These are phyloP conservation scores for Drosophila mercatorum DNA, from an alignment of 2,888 invertebrate genomes.

Conservation along the genomic window DNA sequence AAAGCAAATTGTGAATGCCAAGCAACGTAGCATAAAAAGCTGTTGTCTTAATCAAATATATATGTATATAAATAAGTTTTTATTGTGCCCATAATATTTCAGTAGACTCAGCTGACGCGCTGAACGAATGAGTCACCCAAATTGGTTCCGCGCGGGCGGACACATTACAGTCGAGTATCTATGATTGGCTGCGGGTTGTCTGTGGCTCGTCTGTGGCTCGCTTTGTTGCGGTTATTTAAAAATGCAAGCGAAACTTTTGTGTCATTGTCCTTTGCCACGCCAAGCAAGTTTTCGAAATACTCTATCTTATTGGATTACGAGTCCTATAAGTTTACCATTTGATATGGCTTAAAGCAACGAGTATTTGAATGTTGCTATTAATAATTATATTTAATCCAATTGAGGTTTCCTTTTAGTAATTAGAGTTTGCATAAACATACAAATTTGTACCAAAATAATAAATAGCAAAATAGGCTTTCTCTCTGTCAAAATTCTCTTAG, in stretches of 20 bases:
- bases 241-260: conserved; percentile 40
- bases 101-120: conserved; percentile 15
- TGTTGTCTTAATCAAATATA: conserved; percentile 56
- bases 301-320: not conserved
- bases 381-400: no score
- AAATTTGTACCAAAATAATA: no score
- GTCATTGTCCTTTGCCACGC: conserved; percentile 63
- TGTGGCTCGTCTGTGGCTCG: conserved; percentile 5
- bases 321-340: conserved; percentile 1
- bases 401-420: no score
- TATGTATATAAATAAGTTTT: not conserved
- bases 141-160: conserved; percentile 44
- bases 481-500: not conserved
- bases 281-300: conserved; percentile 14
- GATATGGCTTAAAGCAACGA: not conserved
- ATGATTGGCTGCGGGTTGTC: conserved; percentile 24
- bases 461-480: no score
- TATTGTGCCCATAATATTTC: conserved; percentile 11
- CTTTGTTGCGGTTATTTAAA: conserved; percentile 33
- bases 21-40: conserved; percentile 20
- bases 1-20: conserved; percentile 28
- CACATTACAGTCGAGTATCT: conserved; percentile 22
- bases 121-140: conserved; percentile 27
- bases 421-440: no score
- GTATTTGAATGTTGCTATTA: no score